Conservation (phyloP, 2,888 invertebrate species). For the Minunthozetes semirufus region DNA sequence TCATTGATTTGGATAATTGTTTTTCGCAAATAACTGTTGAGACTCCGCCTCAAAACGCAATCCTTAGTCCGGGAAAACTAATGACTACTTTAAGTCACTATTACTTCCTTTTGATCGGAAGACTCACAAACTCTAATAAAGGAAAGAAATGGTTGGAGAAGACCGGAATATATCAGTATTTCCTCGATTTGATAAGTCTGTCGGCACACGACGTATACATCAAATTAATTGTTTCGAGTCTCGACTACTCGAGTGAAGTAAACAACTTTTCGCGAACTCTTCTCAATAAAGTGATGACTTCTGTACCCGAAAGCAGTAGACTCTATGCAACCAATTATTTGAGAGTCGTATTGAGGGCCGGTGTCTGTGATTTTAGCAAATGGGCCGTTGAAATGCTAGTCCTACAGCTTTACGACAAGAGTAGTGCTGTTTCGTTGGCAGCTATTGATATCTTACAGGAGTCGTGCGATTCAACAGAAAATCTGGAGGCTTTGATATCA, state of each 20-base stretch:
- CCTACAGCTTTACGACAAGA: slow-evolving; percentile 74
- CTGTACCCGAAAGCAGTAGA: slow-evolving; percentile 51
- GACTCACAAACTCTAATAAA: slow-evolving; percentile 54
- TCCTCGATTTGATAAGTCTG: slow-evolving; percentile 36
- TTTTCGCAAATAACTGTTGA: slow-evolving; percentile 45
- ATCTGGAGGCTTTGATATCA: slow-evolving; percentile 67
- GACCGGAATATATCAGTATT: slow-evolving; percentile 62
- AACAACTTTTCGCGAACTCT: slow-evolving; percentile 50
- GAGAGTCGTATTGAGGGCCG: slow-evolving; percentile 66
- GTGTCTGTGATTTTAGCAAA: slow-evolving; percentile 55
- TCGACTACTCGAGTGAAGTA: slow-evolving; percentile 71
- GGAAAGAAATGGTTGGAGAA: slow-evolving; percentile 60
- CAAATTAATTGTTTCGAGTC: slow-evolving; percentile 81
- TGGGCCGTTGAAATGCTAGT: slow-evolving; percentile 84
- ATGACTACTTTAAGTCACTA: slow-evolving; percentile 82
- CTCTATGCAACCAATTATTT: slow-evolving; percentile 88
- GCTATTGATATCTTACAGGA: slow-evolving; percentile 80
- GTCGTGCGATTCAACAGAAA: slow-evolving; percentile 71
- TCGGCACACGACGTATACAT: slow-evolving; percentile 70
- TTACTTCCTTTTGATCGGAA: slow-evolving; percentile 88
- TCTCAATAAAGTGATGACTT: slow-evolving; percentile 42
- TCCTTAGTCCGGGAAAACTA: slow-evolving; percentile 70
- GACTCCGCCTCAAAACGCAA: slow-evolving; percentile 32
- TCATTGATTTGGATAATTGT: slow-evolving; percentile 56
- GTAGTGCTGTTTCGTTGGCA: slow-evolving; percentile 67